Conservation (phyloP, 2,113 vertebrate species). For the Isichthys henryi region DNA sequence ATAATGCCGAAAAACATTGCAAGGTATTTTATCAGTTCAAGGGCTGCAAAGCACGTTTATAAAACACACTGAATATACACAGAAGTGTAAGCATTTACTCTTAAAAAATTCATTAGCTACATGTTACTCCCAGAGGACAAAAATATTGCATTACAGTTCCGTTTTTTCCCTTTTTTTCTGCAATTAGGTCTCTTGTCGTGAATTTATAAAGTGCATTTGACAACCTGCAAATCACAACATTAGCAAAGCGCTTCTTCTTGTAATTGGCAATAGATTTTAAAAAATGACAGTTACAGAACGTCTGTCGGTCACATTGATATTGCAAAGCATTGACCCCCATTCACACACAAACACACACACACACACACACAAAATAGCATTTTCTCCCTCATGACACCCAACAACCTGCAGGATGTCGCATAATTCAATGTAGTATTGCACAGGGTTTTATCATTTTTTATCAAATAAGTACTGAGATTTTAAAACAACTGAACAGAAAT, state of each 20-base stretch:
- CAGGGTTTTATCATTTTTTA: neutral
- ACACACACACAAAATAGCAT: neutral
- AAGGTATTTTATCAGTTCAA: conserved; percentile 1
- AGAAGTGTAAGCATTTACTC: conserved; percentile 22
- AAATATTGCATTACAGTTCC: conserved; percentile 54
- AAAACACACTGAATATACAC: conserved; percentile 40
- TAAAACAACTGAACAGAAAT: neutral
- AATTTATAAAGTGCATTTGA: conserved; percentile 24
- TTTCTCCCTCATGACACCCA: neutral
- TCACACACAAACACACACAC: conserved; percentile 1
- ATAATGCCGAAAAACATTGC: neutral
- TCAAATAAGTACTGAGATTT: neutral
- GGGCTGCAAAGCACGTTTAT: conserved; percentile 18
- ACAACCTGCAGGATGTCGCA: neutral
- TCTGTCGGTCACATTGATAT: conserved; percentile 17
- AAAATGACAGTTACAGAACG: neutral
- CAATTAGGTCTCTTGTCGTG: neutral
- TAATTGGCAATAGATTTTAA: conserved; percentile 2
- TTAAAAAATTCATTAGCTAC: conserved; percentile 49
- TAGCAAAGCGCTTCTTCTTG: neutral
- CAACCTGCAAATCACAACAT: conserved; percentile 13
- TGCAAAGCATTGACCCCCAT: neutral
- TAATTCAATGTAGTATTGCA: neutral
- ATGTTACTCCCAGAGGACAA: conserved; percentile 52
- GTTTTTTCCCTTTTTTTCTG: neutral